phyloP scores from a whole-genome alignment of 1,140 invertebrate genomes.

The Propsilocerus akamusi region DNA sequence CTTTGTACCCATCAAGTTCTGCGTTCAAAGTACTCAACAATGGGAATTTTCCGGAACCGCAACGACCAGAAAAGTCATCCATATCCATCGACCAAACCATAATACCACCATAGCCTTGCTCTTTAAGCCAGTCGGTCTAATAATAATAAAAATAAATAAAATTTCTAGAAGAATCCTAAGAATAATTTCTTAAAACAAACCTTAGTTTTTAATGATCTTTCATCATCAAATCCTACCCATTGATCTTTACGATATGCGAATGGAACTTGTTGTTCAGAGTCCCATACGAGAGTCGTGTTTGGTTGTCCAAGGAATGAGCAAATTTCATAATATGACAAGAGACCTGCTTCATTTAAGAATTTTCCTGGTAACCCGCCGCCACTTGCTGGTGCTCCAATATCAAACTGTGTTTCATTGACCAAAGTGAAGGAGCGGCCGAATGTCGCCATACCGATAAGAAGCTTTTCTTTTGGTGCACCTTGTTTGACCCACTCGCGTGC shows the following conservation, averaged over 20 bases:
- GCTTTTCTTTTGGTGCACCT: conserved; percentile 86
- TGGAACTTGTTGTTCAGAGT: conserved; percentile 88
- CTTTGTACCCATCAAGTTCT: conserved; percentile 65
- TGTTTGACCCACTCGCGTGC: conserved; percentile 84
- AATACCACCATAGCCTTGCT: conserved; percentile 84
- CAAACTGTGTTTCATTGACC: conserved; percentile 71
- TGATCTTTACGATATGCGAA: conserved; percentile 82
- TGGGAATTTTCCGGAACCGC: conserved; percentile 81
- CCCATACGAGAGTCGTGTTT: conserved; percentile 89
- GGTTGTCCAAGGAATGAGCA: conserved; percentile 81
- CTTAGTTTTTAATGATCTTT: conserved; percentile 80
- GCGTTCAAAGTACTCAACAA: conserved; percentile 73
- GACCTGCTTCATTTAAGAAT: conserved; percentile 74
- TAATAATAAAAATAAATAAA: conserved; percentile 8
- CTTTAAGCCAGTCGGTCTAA: conserved; percentile 84
- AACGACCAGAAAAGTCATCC: conserved; percentile 83
- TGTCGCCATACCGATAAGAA: conserved; percentile 88
- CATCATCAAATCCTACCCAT: conserved; percentile 93
- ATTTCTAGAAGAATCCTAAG: too few relatives aligned
- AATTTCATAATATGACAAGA: conserved; percentile 89
- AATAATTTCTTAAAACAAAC: conserved; percentile 27
- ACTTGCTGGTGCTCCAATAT: conserved; percentile 78
- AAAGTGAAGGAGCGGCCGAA: conserved; percentile 90
- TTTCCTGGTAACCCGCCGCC: conserved; percentile 67
- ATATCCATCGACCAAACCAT: conserved; percentile 96